Evolutionary conservation across 2,113 vertebrate genomes (phyloP).

Genomic region (Phaethon lepturus): DNA sequence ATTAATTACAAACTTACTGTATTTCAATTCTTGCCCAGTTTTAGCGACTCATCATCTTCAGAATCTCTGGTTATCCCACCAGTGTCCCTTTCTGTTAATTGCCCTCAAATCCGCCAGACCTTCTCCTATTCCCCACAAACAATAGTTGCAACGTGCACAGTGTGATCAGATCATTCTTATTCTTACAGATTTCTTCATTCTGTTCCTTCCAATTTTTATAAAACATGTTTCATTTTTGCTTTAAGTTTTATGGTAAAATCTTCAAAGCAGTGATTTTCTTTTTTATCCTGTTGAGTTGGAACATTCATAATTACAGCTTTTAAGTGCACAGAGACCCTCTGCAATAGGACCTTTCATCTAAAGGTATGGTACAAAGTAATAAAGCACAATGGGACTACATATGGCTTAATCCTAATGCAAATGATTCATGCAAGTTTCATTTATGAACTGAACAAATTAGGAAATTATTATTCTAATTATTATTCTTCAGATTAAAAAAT

Average conservation of each 20-base stretch:
- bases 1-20: not conserved
- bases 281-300: not conserved
- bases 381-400: not conserved
- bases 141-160: not conserved
- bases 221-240: not conserved
- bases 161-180: not conserved
- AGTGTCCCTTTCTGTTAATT: not conserved
- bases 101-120: not conserved
- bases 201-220: not conserved
- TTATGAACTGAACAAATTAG: not conserved
- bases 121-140: not conserved
- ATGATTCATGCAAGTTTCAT: not conserved
- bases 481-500: slow-evolving; percentile 20
- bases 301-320: not conserved
- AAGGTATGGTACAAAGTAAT: not conserved
- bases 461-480: not conserved
- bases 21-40: not conserved
- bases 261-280: not conserved
- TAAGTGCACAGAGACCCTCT: not conserved
- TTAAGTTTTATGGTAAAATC: not conserved
- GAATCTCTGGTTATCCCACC: not conserved
- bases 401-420: not conserved
- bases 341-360: not conserved
- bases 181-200: not conserved
- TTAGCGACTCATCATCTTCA: not conserved